Conservation (phyloP, 1,140 invertebrate genomes). For the Chrysoperla carnea region DNA sequence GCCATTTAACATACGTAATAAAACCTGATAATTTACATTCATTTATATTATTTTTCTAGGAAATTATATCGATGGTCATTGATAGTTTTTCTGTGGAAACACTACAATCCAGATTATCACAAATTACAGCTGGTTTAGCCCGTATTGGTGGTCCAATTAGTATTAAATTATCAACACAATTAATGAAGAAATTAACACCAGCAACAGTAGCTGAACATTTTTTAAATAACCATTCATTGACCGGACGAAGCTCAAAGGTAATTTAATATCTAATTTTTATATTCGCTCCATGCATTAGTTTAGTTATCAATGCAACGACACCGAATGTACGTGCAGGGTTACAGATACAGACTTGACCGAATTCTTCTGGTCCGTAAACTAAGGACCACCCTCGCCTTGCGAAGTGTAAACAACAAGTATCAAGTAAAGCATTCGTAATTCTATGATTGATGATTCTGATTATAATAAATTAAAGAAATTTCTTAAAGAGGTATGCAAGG, state of each 20-base stretch:
- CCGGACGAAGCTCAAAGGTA: constrained; percentile 42
- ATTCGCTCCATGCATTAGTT: too few relatives aligned
- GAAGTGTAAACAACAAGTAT: too few relatives aligned
- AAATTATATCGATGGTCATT: constrained; percentile 15
- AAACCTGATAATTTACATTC: background rate
- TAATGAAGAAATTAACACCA: constrained; percentile 46
- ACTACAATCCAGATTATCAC: constrained; percentile 23
- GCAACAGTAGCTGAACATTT: constrained; percentile 40
- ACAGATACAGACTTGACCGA: too few relatives aligned
- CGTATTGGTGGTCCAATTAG: constrained; percentile 37
- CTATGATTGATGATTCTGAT: too few relatives aligned
- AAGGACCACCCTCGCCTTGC: too few relatives aligned
- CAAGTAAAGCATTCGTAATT: too few relatives aligned
- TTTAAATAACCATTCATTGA: constrained; percentile 39
- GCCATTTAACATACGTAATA: too few relatives aligned
- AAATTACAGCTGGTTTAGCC: constrained; percentile 33
- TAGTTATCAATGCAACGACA: too few relatives aligned
- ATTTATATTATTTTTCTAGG: constrained; percentile 6
- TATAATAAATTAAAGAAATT: too few relatives aligned
- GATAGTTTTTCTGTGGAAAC: constrained; percentile 21
- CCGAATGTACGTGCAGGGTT: too few relatives aligned
- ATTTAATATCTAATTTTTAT: background rate
- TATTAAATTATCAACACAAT: constrained; percentile 33
- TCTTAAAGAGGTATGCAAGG: too few relatives aligned
- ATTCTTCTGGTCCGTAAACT: too few relatives aligned